Evolutionary conservation across 2,888 invertebrate species (phyloP).

Genomic region (Metallyticus violacea): DNA sequence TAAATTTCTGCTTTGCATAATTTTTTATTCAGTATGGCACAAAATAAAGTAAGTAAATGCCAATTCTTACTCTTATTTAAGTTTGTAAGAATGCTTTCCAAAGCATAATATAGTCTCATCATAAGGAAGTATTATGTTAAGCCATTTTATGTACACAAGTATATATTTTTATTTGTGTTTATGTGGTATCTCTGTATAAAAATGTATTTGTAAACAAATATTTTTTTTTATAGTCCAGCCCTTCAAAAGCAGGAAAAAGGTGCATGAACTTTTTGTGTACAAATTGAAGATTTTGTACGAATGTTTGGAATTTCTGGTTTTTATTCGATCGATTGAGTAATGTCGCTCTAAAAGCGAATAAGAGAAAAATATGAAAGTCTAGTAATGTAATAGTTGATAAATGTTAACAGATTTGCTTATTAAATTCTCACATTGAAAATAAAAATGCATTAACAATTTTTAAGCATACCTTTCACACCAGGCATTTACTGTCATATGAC

Average conservation of each 20-base stretch:
- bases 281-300: not conserved
- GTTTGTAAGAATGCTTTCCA: not conserved
- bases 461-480: not conserved
- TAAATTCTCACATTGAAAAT: slow-evolving; percentile 28
- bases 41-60: not conserved
- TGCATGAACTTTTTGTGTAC: slow-evolving; percentile 12
- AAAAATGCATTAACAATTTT: not conserved
- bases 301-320: not conserved
- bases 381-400: slow-evolving; percentile 22
- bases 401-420: slow-evolving; percentile 32
- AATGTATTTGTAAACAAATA: not conserved
- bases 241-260: not conserved
- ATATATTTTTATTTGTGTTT: not conserved
- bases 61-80: not conserved
- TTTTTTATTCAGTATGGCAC: not conserved
- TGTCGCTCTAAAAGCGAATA: not conserved
- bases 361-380: not conserved
- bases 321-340: not conserved
- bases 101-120: not conserved
- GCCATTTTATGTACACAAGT: not conserved
- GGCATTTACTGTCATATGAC: not conserved
- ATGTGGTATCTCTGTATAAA: not conserved
- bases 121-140: not conserved
- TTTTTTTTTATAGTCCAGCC: not conserved
- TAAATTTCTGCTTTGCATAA: not conserved